These are phyloP conservation scores for Corythoichthys haematopterus DNA, from an alignment of 2,113 vertebrate genomes.

Conservation along the genomic window DNA sequence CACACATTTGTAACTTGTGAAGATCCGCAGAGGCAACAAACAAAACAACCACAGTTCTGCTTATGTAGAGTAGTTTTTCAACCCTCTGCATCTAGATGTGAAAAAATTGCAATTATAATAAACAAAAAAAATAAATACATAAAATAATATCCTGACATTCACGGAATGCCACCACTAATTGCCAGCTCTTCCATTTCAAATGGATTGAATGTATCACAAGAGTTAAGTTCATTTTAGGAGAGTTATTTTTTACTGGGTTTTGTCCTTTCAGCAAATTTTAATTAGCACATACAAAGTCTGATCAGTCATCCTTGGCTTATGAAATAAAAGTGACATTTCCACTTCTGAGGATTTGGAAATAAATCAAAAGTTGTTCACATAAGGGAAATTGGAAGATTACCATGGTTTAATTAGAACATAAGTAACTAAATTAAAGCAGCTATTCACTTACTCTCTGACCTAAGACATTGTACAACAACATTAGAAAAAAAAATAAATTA, in stretches of 20 bases:
- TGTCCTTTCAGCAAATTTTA: constrained; percentile 8
- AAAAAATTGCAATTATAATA: neutral
- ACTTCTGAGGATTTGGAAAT: constrained; percentile 25
- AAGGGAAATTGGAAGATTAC: neutral
- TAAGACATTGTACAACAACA: constrained; percentile 16
- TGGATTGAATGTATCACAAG: neutral
- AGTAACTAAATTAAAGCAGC: neutral
- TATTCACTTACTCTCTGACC: constrained; percentile 19
- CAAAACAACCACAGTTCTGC: neutral
- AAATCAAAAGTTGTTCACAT: neutral
- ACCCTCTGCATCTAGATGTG: neutral
- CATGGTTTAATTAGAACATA: constrained; percentile 17
- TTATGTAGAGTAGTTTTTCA: neutral
- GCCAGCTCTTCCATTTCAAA: too few relatives aligned
- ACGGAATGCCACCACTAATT: too few relatives aligned
- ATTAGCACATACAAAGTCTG: constrained; percentile 29
- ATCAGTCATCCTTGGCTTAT: constrained; percentile 28
- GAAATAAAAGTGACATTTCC: constrained; percentile 26
- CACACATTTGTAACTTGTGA: too few relatives aligned
- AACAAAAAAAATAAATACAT: too few relatives aligned
- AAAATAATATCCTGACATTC: too few relatives aligned
- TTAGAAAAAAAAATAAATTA: constrained; percentile 36
- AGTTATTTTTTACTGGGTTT: neutral
- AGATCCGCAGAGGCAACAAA: neutral
- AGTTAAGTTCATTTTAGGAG: neutral